Evolutionary conservation across 2,113 vertebrate genomes (phyloP).

Genomic region (Colossoma macropomum): DNA sequence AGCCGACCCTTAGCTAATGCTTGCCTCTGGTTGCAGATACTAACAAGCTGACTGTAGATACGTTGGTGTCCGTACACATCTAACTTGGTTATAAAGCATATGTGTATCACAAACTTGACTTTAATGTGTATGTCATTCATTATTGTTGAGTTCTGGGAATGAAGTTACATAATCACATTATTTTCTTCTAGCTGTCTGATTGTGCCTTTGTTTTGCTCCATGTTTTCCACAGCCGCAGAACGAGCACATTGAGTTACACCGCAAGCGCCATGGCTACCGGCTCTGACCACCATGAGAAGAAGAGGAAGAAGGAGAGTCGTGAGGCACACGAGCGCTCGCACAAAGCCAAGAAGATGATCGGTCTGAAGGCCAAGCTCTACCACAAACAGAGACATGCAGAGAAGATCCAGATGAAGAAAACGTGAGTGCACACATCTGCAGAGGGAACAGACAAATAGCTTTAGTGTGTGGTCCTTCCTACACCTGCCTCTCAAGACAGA

Average conservation of each 20-base stretch:
- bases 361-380: slow-evolving; percentile 96
- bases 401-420: slow-evolving; percentile 99
- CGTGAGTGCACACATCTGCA: slow-evolving; percentile 80
- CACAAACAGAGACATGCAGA: slow-evolving; percentile 96
- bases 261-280: slow-evolving; percentile 94
- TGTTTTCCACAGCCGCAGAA: slow-evolving; percentile 88
- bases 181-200: too few species aligned
- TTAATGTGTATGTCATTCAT: too few species aligned
- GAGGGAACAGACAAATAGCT: not conserved
- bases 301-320: slow-evolving; percentile 95
- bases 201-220: not conserved
- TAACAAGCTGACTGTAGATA: too few species aligned
- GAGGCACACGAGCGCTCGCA: slow-evolving; percentile 93
- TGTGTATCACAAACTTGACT: too few species aligned
- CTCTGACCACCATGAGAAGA: slow-evolving; percentile 95
- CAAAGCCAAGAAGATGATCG: slow-evolving; percentile 95
- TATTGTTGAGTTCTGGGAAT: too few species aligned
- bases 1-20: too few species aligned
- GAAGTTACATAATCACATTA: too few species aligned
- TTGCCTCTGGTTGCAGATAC: too few species aligned
- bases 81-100: too few species aligned
- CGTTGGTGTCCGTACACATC: too few species aligned
- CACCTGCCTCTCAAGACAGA: too few species aligned
- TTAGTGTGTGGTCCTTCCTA: too few species aligned
- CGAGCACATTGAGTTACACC: slow-evolving; percentile 95